phyloP scores from a whole-genome alignment of 2,113 vertebrate genomes.

The Cinclus mexicanus region DNA sequence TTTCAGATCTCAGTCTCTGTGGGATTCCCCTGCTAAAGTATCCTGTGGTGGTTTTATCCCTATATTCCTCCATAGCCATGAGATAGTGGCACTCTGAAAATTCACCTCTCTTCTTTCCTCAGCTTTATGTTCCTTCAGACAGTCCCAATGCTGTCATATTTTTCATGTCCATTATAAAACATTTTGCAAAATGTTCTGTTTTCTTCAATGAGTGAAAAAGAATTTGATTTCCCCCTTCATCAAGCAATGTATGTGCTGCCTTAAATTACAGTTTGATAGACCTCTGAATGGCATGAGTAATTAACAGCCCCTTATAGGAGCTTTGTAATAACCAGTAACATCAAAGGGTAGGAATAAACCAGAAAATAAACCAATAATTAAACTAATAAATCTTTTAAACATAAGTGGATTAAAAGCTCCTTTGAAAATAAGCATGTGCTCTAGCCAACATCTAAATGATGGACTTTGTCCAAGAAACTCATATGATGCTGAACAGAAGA shows the following conservation, averaged over 20 bases:
- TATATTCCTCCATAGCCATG: background rate
- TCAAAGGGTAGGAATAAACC: constrained; percentile 42
- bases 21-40: background rate
- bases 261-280: constrained; percentile 5
- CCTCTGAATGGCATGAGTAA: constrained; percentile 48
- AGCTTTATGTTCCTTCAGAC: background rate
- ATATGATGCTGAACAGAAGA: background rate
- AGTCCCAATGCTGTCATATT: background rate
- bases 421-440: constrained; percentile 47
- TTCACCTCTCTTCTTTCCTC: background rate
- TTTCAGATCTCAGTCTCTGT: background rate
- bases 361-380: constrained; percentile 63
- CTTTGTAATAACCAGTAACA: constrained; percentile 34
- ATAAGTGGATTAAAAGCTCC: constrained; percentile 22
- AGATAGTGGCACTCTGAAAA: background rate
- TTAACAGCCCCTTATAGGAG: constrained; percentile 29
- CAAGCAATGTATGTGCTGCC: background rate
- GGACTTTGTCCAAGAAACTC: constrained; percentile 19
- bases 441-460: background rate
- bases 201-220: background rate
- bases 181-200: background rate
- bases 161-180: background rate
- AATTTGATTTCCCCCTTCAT: background rate
- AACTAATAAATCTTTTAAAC: constrained; percentile 52
- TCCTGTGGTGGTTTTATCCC: background rate